phyloP scores from a whole-genome alignment of 2,888 invertebrate species.

The Camponotus fellah region DNA sequence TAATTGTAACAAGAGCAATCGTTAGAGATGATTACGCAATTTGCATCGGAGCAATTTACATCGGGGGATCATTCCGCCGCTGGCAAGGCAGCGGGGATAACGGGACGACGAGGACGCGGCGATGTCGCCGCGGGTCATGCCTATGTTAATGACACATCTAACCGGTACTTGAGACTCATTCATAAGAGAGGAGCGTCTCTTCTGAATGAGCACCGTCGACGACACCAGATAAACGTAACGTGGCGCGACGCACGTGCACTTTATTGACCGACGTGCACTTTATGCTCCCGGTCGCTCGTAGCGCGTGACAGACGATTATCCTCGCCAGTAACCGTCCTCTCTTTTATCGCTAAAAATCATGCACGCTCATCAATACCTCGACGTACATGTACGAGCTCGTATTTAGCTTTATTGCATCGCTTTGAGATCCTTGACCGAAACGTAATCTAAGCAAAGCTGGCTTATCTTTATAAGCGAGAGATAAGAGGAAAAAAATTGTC shows the following conservation, averaged over 20 bases:
- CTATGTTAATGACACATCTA: conserved; percentile 77
- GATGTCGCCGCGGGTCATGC: conserved; percentile 77
- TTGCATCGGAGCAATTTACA: conserved; percentile 74
- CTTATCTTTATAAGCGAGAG: neutral
- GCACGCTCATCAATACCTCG: conserved; percentile 5
- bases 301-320: conserved; percentile 27
- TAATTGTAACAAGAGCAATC: conserved; percentile 53
- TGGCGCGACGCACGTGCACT: neutral
- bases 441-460: neutral
- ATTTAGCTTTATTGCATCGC: conserved; percentile 14
- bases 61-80: conserved; percentile 73
- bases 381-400: neutral
- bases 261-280: conserved; percentile 31
- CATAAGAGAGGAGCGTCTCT: conserved; percentile 65
- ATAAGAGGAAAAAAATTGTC: neutral
- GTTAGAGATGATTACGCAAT: conserved; percentile 77
- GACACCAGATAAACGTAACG: neutral
- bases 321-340: neutral
- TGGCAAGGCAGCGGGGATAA: conserved; percentile 82
- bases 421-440: conserved; percentile 3
- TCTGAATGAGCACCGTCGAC: conserved; percentile 62
- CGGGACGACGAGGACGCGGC: conserved; percentile 77
- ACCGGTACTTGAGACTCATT: conserved; percentile 66
- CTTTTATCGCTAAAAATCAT: conserved; percentile 23
- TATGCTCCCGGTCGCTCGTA: conserved; percentile 12